phyloP scores from a whole-genome alignment of 2,113 vertebrate species.

The Embiotoca jacksoni region DNA sequence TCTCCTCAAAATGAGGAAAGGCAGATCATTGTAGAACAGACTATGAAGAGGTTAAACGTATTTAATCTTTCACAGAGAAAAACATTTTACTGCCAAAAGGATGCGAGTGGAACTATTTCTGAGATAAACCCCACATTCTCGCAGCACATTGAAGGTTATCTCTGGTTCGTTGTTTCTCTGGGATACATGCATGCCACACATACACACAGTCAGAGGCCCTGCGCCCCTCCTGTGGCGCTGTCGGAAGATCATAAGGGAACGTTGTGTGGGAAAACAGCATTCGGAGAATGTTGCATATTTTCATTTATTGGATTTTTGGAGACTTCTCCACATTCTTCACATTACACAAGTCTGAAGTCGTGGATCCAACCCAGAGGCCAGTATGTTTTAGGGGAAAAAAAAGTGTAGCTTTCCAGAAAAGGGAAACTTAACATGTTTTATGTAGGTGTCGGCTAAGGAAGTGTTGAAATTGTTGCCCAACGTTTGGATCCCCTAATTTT shows the following conservation, averaged over 20 bases:
- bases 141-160: constrained; percentile 32
- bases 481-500: not conserved
- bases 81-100: not conserved
- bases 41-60: not conserved
- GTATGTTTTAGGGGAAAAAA: constrained; percentile 21
- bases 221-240: constrained; percentile 17
- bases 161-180: constrained; percentile 21
- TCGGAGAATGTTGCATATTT: constrained; percentile 61
- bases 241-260: constrained; percentile 22
- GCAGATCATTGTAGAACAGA: not conserved
- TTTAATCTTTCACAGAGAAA: constrained; percentile 4
- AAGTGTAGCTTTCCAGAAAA: constrained; percentile 24
- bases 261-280: constrained; percentile 55
- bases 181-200: constrained; percentile 5
- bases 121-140: constrained; percentile 19
- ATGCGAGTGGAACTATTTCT: not conserved
- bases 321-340: constrained; percentile 57
- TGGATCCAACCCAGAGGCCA: constrained; percentile 14
- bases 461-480: not conserved
- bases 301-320: constrained; percentile 55
- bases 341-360: constrained; percentile 38
- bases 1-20: not conserved
- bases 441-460: constrained; percentile 12
- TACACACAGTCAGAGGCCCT: constrained; percentile 16
- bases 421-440: not conserved